Percentiles rank a stretch among this genome's conserved stretches.
Evolutionary conservation across 2,888 invertebrate species (phyloP).

Genomic region (Limnephilus marmoratus): DNA sequence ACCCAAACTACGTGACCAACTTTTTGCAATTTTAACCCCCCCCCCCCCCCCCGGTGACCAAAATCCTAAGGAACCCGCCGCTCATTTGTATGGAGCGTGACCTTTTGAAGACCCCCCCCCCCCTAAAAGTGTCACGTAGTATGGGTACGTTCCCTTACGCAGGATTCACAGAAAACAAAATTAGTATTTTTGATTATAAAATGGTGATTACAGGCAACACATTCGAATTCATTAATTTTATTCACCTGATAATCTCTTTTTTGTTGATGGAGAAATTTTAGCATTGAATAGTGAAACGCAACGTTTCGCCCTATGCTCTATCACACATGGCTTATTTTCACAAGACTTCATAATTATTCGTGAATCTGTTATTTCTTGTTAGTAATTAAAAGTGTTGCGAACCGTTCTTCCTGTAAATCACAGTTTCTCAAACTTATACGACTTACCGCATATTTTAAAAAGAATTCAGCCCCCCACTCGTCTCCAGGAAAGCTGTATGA

Average conservation of each 20-base stretch:
- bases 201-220: too few species aligned
- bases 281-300: background rate
- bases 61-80: too few species aligned
- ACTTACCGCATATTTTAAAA: background rate
- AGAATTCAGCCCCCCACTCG: background rate
- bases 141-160: too few species aligned
- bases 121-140: too few species aligned
- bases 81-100: too few species aligned
- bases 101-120: too few species aligned
- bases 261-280: background rate
- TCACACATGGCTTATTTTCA: background rate
- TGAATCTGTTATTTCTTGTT: background rate
- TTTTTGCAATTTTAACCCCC: too few species aligned
- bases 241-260: background rate
- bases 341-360: background rate
- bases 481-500: background rate
- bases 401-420: background rate
- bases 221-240: background rate
- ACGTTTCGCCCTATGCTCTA: background rate
- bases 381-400: background rate
- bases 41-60: too few species aligned
- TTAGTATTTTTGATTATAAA: too few species aligned
- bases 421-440: background rate
- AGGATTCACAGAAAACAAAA: too few species aligned
- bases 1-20: too few species aligned